phyloP scores from a whole-genome alignment of 2,113 vertebrate genomes.

The Gallinago paraguaiae region DNA sequence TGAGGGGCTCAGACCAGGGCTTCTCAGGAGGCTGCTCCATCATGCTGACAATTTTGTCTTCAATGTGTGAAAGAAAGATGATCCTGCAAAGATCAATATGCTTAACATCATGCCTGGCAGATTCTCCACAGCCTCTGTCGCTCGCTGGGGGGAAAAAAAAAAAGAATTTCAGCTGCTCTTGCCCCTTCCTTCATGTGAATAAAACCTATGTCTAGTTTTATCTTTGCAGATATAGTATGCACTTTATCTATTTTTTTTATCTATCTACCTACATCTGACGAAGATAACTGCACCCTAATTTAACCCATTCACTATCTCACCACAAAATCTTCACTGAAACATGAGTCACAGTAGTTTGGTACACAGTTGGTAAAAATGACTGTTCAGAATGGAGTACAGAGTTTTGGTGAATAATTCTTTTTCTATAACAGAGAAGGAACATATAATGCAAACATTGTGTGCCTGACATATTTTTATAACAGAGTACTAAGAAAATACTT shows the following conservation, averaged over 20 bases:
- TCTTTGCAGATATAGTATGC: not conserved
- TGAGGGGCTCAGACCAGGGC: not conserved
- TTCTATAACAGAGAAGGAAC: not conserved
- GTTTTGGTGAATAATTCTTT: not conserved
- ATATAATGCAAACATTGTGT: conserved; percentile 38
- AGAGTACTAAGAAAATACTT: conserved; percentile 55
- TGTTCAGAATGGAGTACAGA: not conserved
- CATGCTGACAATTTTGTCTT: not conserved
- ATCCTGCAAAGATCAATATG: not conserved
- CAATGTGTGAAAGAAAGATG: too few relatives aligned
- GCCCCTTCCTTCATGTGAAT: not conserved
- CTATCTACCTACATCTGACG: not conserved
- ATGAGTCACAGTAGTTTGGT: not conserved
- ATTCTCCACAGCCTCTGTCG: not conserved
- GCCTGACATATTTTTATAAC: conserved; percentile 20
- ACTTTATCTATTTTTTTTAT: not conserved
- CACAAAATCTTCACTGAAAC: not conserved
- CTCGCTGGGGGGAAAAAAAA: not conserved
- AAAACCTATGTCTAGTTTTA: not conserved
- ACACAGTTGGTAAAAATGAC: not conserved
- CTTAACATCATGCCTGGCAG: not conserved
- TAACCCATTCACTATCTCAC: not conserved
- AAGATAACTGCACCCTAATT: not conserved
- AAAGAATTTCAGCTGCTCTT: not conserved
- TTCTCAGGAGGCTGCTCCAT: not conserved